phyloP scores from a whole-genome alignment of 2,888 invertebrate species.

The Litoditis marina region DNA sequence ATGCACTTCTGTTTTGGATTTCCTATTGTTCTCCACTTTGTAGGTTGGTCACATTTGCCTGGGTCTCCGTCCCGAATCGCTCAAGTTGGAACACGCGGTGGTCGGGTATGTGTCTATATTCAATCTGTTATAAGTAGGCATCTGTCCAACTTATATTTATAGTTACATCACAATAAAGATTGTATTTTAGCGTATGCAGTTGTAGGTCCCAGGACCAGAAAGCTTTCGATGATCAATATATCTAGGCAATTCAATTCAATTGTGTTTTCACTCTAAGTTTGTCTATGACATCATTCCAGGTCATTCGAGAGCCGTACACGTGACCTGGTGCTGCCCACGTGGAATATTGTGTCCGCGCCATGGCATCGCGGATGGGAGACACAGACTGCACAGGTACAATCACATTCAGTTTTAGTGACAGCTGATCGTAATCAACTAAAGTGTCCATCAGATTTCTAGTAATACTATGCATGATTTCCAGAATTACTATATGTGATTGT shows the following conservation, averaged over 20 bases:
- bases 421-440: too few species aligned
- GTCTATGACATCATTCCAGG: constrained; percentile 4
- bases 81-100: constrained; percentile 27
- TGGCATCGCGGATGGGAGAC: constrained; percentile 43
- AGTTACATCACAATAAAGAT: too few species aligned
- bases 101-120: constrained; percentile 28
- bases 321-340: constrained; percentile 16
- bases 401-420: too few species aligned
- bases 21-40: not conserved
- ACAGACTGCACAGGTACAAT: not conserved
- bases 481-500: too few species aligned
- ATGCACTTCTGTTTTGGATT: not conserved
- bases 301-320: constrained; percentile 17
- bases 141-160: too few species aligned
- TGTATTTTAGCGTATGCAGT: not conserved
- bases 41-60: constrained; percentile 52
- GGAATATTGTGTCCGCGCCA: constrained; percentile 43
- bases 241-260: too few species aligned
- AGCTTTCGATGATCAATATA: too few species aligned
- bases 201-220: not conserved
- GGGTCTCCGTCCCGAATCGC: constrained; percentile 46
- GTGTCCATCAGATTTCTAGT: too few species aligned
- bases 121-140: not conserved
- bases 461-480: too few species aligned
- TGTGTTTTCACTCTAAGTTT: too few species aligned